Base-by-base conservation (phyloP, 2,113 vertebrate genomes). In the Nyctereutes procyonoides region DNA sequence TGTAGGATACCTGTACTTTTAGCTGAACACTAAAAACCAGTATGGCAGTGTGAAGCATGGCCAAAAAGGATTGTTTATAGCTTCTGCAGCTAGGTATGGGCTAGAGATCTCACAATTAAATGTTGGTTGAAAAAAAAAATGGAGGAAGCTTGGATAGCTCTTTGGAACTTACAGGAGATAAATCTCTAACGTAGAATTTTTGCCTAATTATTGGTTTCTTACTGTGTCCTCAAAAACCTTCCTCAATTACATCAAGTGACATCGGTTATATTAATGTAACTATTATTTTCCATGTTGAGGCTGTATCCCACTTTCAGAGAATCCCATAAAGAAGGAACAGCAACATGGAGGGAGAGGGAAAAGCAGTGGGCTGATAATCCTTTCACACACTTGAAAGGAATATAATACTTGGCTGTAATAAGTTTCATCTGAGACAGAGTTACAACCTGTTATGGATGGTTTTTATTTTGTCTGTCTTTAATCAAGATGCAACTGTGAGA, bases 371-470 rank as follows among this genome's bases (percentile, higher is more conserved):
- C 17, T 80, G 63, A 35, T 43, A 82, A 82, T 58, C 8, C 16
- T 73, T 84, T 28, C 24, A 89, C 12, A 71, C 7, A 15, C 14
- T 90, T 9, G 26, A 84, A 93, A 73, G 56, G 30, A 92, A 53
- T 60, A 35, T 48, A 62, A 55, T 15, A 14, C 67, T 90, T 88
- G 14, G 28, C 20, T n/a, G 14, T 22, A 76, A 11, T 73, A 48
- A 2, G 2, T 80, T 96, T 97, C 93, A 97, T 95, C 85, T 80
- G 67, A 74, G 95, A 90, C 63, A 92, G 90, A 94, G 63, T 83
- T 98, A 90, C 74, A 74, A 74, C 74, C 92, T 93, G 60, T 92
- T 97, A 76, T 95, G 79, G 90, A 88, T 97, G 81, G 96, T 51
- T 92, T 97, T 83, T 81, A 92, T 81, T 93, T 98, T 90, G n/a